Percentiles rank a stretch among this genome's conserved stretches.
These are phyloP conservation scores for Pygoscelis antarcticus DNA, from an alignment of 2,113 vertebrate species.

Conservation along the genomic window DNA sequence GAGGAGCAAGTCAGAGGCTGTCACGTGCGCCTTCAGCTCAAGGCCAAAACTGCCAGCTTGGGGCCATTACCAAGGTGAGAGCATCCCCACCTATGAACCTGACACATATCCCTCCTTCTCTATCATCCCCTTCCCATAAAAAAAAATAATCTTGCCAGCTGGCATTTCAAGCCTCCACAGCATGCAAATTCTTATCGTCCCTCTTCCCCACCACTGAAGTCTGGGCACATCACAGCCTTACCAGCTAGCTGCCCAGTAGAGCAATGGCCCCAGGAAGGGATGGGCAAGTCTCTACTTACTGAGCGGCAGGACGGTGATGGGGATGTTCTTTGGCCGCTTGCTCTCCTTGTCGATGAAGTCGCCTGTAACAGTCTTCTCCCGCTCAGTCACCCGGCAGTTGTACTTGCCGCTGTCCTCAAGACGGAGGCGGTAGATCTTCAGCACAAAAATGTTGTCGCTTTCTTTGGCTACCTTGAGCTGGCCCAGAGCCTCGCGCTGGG, in stretches of 20 bases:
- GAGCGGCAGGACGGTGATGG: constrained; percentile 87
- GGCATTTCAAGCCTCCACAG: not conserved
- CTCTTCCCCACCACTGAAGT: rapidly evolving
- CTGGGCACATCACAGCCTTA: not conserved
- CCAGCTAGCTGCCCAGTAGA: not conserved
- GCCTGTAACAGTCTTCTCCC: constrained; percentile 89
- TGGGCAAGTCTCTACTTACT: constrained; percentile 83
- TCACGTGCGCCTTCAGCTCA: not conserved
- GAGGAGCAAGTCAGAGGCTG: not conserved
- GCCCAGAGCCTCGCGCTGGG: constrained; percentile 85
- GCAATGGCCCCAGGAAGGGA: not conserved
- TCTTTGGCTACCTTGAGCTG: constrained; percentile 92
- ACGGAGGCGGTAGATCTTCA: constrained; percentile 90
- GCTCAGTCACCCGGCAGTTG: constrained; percentile 93
- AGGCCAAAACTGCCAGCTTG: not conserved
- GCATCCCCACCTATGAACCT: not conserved
- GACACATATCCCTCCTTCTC: not conserved
- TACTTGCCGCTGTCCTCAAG: constrained; percentile 92
- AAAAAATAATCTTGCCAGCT: not conserved
- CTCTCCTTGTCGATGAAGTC: constrained; percentile 94
- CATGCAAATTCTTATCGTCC: not conserved
- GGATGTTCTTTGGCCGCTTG: constrained; percentile 94
- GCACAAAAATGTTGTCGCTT: constrained; percentile 82
- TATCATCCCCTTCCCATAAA: not conserved
- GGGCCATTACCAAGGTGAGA: not conserved